Evolutionary conservation across 1,140 invertebrate genomes (phyloP).

Genomic region (Megalonaias nervosa): DNA sequence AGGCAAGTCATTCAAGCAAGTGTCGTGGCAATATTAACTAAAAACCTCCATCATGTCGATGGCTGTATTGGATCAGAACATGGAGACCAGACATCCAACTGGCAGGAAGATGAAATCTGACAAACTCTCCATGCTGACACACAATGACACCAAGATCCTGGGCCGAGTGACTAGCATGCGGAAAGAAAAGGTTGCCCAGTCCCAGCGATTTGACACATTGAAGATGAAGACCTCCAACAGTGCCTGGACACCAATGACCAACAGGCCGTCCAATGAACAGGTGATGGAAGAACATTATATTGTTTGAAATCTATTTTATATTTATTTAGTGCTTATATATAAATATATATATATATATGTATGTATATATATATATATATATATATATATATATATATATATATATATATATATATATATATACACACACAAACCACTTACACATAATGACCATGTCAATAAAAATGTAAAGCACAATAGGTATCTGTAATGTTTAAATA

Average conservation of each 20-base stretch:
- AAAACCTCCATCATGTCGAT: conserved; percentile 7
- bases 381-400: no score
- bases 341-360: not conserved
- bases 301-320: no score
- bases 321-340: not conserved
- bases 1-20: no score
- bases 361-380: no score
- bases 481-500: no score
- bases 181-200: conserved; percentile 47
- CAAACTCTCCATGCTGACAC: conserved; percentile 2
- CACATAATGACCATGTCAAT: no score
- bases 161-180: conserved; percentile 55
- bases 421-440: no score
- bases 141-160: conserved; percentile 63
- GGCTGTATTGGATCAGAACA: conserved; percentile 16
- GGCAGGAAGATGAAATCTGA: conserved; percentile 1
- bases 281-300: conserved; percentile 33
- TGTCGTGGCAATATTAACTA: no score
- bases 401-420: no score
- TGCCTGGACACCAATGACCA: conserved; percentile 69
- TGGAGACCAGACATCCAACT: conserved; percentile 13
- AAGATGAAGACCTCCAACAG: conserved; percentile 67
- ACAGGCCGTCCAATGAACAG: conserved; percentile 68
- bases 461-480: no score
- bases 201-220: conserved; percentile 54